A percentile compares a stretch with the other conserved stretches of the same genome.
Conservation (phyloP, 1,140 invertebrate genomes). For the Harpegnathos saltator region DNA sequence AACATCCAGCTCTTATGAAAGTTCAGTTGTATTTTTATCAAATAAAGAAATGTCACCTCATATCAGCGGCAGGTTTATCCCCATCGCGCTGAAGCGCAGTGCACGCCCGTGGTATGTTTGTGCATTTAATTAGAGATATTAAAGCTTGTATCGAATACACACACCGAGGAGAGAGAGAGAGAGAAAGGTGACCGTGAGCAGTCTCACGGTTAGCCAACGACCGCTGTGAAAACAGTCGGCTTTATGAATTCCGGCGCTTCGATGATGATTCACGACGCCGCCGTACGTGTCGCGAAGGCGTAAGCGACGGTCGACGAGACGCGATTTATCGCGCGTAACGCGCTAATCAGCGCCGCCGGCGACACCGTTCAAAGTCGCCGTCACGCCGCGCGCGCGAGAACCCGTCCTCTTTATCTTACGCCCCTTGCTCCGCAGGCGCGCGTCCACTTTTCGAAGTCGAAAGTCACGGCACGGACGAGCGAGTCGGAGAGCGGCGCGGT, state of each 20-base stretch:
- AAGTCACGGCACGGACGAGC: conserved; percentile 6
- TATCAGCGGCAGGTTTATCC: too few relatives aligned
- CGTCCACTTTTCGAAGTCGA: conserved; percentile 30
- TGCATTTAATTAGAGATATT: background rate
- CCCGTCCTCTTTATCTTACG: conserved; percentile 39
- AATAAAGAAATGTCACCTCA: too few relatives aligned
- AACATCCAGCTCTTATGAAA: too few relatives aligned
- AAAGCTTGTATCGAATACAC: background rate
- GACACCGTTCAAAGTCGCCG: conserved; percentile 33
- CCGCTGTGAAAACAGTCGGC: conserved; percentile 31
- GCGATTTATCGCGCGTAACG: conserved; percentile 56
- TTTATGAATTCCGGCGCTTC: conserved; percentile 28
- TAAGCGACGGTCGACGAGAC: conserved; percentile 39
- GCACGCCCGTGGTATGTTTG: background rate
- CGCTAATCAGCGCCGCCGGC: conserved; percentile 47
- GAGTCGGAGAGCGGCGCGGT: background rate
- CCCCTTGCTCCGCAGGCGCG: conserved; percentile 1
- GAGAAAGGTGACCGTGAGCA: conserved; percentile 22
- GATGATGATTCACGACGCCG: conserved; percentile 32
- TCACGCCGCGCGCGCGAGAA: conserved; percentile 21
- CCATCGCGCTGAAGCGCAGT: too few relatives aligned
- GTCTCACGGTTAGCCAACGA: conserved; percentile 11
- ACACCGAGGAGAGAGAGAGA: background rate
- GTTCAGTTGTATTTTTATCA: too few relatives aligned
- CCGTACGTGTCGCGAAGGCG: conserved; percentile 43